These are phyloP conservation scores for sheep (Ovis aries) DNA, from an alignment of 2,113 vertebrate species.

Conservation along the genomic window DNA sequence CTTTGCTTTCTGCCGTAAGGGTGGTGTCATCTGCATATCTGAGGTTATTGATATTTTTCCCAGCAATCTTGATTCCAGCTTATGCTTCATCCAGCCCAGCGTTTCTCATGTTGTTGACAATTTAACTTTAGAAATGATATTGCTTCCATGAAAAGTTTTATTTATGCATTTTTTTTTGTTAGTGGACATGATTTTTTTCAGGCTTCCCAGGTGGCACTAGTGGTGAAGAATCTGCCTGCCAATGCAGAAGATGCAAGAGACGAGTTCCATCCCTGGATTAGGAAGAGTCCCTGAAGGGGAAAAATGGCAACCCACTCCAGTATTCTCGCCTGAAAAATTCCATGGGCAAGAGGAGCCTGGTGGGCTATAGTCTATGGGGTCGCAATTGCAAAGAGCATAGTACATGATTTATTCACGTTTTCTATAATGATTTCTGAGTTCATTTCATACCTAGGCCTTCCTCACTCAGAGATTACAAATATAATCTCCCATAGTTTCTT, in stretches of 20 bases:
- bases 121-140: not conserved
- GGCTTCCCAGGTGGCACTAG: not conserved
- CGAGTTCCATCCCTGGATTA: not conserved
- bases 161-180: not conserved
- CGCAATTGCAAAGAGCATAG: fast-evolving
- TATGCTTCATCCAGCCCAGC: not conserved
- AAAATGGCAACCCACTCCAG: not conserved
- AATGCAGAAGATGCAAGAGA: not conserved
- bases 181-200: not conserved
- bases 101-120: not conserved
- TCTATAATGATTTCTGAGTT: not conserved
- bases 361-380: not conserved
- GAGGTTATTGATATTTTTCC: not conserved
- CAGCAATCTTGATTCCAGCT: not conserved
- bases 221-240: not conserved
- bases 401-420: not conserved
- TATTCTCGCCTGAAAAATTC: not conserved
- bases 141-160: not conserved
- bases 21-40: not conserved
- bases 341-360: not conserved
- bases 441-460: not conserved
- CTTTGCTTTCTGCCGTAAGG: fast-evolving
- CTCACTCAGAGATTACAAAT: not conserved
- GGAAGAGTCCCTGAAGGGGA: not conserved
- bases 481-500: not conserved